Conservation (phyloP, 2,888 invertebrate species). For the Apocheima hispidaria region DNA sequence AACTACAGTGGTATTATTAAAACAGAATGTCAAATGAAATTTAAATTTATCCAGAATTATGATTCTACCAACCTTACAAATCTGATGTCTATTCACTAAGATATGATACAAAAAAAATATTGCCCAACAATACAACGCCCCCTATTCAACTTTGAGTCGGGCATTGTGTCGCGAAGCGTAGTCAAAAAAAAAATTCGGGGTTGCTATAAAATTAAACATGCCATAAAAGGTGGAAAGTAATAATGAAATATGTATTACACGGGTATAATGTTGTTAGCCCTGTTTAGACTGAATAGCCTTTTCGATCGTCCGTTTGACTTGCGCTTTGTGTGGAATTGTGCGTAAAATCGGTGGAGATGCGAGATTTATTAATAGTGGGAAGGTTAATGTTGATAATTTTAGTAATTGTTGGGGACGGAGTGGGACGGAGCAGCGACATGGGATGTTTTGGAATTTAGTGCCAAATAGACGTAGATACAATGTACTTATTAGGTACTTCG, state of each 20-base stretch:
- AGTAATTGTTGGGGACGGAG: constrained; percentile 68
- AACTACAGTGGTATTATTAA: neutral
- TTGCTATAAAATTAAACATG: constrained; percentile 82
- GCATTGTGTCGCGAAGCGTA: constrained; percentile 64
- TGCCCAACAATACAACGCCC: constrained; percentile 84
- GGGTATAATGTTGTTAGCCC: constrained; percentile 85
- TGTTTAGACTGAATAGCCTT: constrained; percentile 74
- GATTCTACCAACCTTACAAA: constrained; percentile 57
- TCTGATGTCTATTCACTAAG: constrained; percentile 51
- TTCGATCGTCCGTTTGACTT: constrained; percentile 81
- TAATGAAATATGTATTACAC: constrained; percentile 86
- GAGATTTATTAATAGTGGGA: constrained; percentile 73
- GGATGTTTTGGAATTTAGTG: neutral
- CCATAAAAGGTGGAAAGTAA: constrained; percentile 81
- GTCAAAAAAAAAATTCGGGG: constrained; percentile 61
- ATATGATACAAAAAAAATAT: constrained; percentile 71
- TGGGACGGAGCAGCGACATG: constrained; percentile 43
- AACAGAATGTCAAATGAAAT: neutral
- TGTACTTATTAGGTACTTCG: too few species aligned
- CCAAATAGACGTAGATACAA: too few species aligned
- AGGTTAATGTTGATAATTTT: constrained; percentile 63
- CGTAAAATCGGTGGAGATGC: constrained; percentile 81
- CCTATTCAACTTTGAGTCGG: constrained; percentile 67
- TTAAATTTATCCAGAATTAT: neutral
- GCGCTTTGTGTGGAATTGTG: constrained; percentile 76